These are phyloP conservation scores for Pogonomyrmex californicus DNA, from an alignment of 1,140 invertebrate genomes.

Conservation along the genomic window DNA sequence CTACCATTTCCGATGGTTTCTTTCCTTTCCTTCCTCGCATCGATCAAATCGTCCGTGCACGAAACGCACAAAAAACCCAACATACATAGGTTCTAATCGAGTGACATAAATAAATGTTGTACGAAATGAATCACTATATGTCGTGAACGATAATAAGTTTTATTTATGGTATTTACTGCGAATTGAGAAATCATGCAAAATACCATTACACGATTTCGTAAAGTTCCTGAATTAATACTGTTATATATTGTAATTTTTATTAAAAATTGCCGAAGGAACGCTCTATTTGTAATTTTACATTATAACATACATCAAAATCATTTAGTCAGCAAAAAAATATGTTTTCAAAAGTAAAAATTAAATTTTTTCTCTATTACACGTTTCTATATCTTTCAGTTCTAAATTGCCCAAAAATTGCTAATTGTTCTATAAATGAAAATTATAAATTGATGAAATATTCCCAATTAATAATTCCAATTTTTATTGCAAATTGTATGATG, in stretches of 20 bases:
- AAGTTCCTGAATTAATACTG: not conserved
- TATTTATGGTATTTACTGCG: slow-evolving; percentile 18
- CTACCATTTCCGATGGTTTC: not conserved
- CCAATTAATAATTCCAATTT: not conserved
- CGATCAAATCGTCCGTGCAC: not conserved
- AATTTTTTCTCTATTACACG: not conserved
- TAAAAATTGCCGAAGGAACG: too few species aligned
- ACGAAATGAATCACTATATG: not conserved
- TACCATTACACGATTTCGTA: slow-evolving; percentile 2
- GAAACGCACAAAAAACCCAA: not conserved
- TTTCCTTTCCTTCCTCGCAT: slow-evolving; percentile 14
- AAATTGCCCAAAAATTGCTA: not conserved
- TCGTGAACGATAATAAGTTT: slow-evolving; percentile 27
- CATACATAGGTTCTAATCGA: not conserved
- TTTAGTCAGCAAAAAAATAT: not conserved
- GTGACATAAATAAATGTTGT: slow-evolving; percentile 10
- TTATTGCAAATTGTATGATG: slow-evolving; percentile 1
- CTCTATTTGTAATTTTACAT: too few species aligned
- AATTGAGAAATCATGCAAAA: not conserved
- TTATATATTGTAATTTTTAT: not conserved
- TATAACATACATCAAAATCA: too few species aligned
- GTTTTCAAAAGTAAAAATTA: not conserved
- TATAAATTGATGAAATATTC: not conserved
- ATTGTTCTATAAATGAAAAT: not conserved
- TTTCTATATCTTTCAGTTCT: not conserved